phyloP scores from a whole-genome alignment of 2,888 invertebrate genomes.

The Metellina segmentata region DNA sequence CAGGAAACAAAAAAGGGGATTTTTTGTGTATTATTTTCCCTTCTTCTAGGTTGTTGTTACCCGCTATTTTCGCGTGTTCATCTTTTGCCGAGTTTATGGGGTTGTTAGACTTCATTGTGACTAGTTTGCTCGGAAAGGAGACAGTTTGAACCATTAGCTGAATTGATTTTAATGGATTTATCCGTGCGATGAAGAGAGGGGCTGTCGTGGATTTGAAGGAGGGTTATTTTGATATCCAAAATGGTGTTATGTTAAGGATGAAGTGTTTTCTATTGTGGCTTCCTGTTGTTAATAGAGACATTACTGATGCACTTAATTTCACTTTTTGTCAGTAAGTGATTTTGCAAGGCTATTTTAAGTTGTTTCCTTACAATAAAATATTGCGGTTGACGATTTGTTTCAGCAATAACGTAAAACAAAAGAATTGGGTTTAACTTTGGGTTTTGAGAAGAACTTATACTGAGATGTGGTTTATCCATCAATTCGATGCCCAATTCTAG shows the following conservation, averaged over 20 bases:
- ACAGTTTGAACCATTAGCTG: not conserved
- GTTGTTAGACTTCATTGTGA: not conserved
- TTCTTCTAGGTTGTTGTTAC: slow-evolving; percentile 18
- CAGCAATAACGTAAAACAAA: too few species aligned
- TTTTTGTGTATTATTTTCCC: slow-evolving; percentile 3
- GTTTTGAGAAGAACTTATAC: too few species aligned
- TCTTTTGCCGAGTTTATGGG: slow-evolving; percentile 24
- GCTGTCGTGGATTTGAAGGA: not conserved
- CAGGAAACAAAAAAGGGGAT: slow-evolving; percentile 10
- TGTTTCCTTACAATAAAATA: too few species aligned
- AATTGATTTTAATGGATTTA: slow-evolving; percentile 14
- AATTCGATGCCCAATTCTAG: too few species aligned
- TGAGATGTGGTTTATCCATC: too few species aligned
- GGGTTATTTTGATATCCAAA: not conserved
- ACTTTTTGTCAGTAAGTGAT: too few species aligned
- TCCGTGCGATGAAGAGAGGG: not conserved
- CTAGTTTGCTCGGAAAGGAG: not conserved
- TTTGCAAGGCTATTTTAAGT: too few species aligned
- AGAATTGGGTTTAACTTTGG: too few species aligned
- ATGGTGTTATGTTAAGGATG: not conserved
- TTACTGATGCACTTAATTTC: not conserved
- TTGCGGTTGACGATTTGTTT: too few species aligned
- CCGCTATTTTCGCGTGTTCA: slow-evolving; percentile 27
- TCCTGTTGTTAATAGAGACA: not conserved
- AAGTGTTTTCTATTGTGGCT: not conserved